A percentile compares a stretch with the other conserved stretches of the same genome.
Evolutionary conservation across 1,140 invertebrate species (phyloP).

Genomic region (Manduca sexta): DNA sequence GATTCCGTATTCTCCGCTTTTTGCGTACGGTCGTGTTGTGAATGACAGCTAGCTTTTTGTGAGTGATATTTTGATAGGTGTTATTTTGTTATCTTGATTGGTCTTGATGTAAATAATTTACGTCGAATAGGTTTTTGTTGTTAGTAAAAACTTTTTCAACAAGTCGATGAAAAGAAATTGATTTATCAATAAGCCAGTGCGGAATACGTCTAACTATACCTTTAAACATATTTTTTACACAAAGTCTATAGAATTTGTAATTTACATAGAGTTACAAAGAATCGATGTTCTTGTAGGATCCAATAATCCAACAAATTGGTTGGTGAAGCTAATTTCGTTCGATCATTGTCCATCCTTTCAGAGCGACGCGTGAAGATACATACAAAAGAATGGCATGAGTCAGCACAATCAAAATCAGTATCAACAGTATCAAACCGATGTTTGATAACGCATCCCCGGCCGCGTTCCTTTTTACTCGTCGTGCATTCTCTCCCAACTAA

Average conservation of each 20-base stretch:
- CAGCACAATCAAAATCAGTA: slow-evolving; percentile 9
- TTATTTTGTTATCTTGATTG: slow-evolving; percentile 25
- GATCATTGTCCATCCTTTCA: not conserved
- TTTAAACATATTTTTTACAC: no score
- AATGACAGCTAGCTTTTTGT: slow-evolving; percentile 16
- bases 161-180: no score
- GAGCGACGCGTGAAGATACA: slow-evolving; percentile 22
- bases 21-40: slow-evolving; percentile 10
- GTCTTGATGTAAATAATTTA: slow-evolving; percentile 15
- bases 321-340: no score
- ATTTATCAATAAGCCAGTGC: no score
- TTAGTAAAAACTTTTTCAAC: not conserved
- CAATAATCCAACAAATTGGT: no score
- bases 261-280: no score
- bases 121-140: slow-evolving; percentile 4
- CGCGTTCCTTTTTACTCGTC: slow-evolving; percentile 33
- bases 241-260: no score
- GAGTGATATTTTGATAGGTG: slow-evolving; percentile 16
- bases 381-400: no score
- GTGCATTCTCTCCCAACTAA: slow-evolving; percentile 41
- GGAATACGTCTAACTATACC: no score
- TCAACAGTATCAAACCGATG: slow-evolving; percentile 29
- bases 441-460: slow-evolving; percentile 44
- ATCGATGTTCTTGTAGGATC: no score
- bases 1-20: slow-evolving; percentile 19